Conservation (phyloP, 2,888 invertebrate genomes). For the Cyrtodaria siliqua region DNA sequence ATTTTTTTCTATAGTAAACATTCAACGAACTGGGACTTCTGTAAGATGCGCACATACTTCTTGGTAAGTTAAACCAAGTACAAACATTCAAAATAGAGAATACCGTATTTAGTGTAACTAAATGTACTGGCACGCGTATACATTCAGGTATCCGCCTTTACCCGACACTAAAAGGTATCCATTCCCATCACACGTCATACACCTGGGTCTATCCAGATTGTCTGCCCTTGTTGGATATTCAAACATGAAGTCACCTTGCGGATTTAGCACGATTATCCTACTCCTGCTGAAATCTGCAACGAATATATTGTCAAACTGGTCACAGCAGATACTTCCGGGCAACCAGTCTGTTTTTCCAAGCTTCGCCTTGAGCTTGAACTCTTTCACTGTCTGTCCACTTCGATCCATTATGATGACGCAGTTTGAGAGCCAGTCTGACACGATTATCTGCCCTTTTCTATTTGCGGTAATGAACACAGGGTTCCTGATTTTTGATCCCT, state of each 20-base stretch:
- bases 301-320: constrained; percentile 67
- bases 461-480: constrained; percentile 57
- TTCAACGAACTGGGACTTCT: no score
- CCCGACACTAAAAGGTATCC: constrained; percentile 61
- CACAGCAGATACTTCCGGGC: constrained; percentile 65
- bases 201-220: constrained; percentile 60
- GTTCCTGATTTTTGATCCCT: constrained; percentile 53
- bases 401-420: constrained; percentile 61
- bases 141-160: constrained; percentile 62
- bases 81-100: no score
- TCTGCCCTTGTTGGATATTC: constrained; percentile 60
- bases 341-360: constrained; percentile 57
- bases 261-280: constrained; percentile 60
- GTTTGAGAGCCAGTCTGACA: constrained; percentile 65
- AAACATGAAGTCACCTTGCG: constrained; percentile 57
- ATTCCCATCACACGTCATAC: constrained; percentile 58
- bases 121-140: constrained; percentile 61
- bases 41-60: no score
- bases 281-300: constrained; percentile 63
- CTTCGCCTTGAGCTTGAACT: constrained; percentile 52
- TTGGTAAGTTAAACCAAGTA: no score
- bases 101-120: background rate
- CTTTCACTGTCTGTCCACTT: constrained; percentile 48
- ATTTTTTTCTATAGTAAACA: no score
- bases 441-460: constrained; percentile 64